Evolutionary conservation across 2,797 vertebrate genomes (phyloP).

Genomic region (Odontamblyopus lacepedii): DNA sequence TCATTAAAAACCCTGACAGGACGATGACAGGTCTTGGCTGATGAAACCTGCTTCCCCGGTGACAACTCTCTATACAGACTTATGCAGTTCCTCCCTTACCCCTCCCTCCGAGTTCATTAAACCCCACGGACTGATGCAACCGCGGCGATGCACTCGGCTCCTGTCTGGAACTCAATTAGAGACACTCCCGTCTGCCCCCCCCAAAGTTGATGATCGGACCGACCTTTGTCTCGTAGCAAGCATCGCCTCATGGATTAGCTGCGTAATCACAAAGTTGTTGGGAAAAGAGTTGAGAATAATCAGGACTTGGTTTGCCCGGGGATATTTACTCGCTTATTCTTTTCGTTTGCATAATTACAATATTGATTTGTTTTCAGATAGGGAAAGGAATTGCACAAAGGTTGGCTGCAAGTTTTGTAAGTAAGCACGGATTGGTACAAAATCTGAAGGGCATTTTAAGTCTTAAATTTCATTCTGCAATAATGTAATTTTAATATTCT

Average conservation of each 20-base stretch:
- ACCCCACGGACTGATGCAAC: slow-evolving; percentile 66
- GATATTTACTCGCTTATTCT: not conserved
- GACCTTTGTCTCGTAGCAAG: slow-evolving; percentile 31
- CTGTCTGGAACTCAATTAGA: slow-evolving; percentile 21
- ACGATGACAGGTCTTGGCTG: slow-evolving; percentile 60
- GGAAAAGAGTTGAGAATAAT: not conserved
- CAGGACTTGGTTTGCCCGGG: not conserved
- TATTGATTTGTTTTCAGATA: not conserved
- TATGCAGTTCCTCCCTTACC: not conserved
- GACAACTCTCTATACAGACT: slow-evolving; percentile 59
- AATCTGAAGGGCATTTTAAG: not conserved
- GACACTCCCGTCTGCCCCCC: slow-evolving; percentile 22
- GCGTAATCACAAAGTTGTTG: slow-evolving; percentile 27
- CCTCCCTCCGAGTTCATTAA: slow-evolving; percentile 62
- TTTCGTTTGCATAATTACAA: not conserved
- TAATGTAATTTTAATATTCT: not conserved
- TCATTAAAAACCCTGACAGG: slow-evolving; percentile 58
- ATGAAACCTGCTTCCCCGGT: slow-evolving; percentile 60
- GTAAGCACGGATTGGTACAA: not conserved
- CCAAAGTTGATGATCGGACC: slow-evolving; percentile 18
- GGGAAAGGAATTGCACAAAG: not conserved
- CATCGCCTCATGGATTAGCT: slow-evolving; percentile 17
- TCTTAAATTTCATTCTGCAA: not conserved
- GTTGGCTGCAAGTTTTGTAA: not conserved
- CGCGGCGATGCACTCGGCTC: slow-evolving; percentile 38